Conservation (phyloP, 2,888 invertebrate genomes). For the Trachelus stipa region DNA sequence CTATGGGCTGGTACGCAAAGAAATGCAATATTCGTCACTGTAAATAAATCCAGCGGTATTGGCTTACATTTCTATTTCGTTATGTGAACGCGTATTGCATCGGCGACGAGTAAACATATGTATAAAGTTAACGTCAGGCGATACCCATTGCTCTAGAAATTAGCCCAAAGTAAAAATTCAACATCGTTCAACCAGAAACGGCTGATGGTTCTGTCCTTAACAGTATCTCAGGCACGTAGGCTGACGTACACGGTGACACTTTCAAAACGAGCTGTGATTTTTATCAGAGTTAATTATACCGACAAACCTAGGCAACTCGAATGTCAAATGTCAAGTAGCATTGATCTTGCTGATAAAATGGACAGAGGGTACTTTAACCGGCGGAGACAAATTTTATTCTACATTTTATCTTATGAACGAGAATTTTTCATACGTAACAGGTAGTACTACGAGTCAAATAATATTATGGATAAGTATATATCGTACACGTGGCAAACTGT, state of each 20-base stretch:
- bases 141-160: not conserved
- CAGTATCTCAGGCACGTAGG: not conserved
- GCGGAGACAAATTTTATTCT: not conserved
- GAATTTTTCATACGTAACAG: not conserved
- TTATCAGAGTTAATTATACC: not conserved
- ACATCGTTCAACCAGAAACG: not conserved
- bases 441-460: not conserved
- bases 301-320: not conserved
- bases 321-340: slow-evolving; percentile 8
- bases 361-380: not conserved
- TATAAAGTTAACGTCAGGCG: not conserved
- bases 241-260: not conserved
- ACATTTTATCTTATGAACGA: not conserved
- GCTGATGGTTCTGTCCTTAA: not conserved
- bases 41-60: not conserved
- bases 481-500: not conserved
- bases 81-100: not conserved
- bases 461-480: not conserved
- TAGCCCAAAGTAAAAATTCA: not conserved
- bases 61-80: not conserved
- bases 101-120: not conserved
- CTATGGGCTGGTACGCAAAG: not conserved
- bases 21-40: not conserved
- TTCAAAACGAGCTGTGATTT: not conserved
- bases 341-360: not conserved